Evolutionary conservation across 2,888 invertebrate species (phyloP).

Genomic region (Acleris holmiana): DNA sequence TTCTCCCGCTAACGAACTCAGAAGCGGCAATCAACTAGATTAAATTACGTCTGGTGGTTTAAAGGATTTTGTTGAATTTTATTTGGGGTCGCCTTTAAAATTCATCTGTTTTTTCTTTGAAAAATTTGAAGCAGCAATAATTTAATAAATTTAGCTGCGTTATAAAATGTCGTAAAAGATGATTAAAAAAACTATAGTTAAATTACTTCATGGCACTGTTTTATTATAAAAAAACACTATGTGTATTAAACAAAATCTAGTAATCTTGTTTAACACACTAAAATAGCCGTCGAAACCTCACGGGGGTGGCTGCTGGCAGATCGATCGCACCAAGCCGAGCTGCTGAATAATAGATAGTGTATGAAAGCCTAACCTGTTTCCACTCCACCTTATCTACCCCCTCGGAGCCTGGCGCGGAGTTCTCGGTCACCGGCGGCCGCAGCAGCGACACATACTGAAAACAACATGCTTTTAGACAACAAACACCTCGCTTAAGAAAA

Average conservation of each 20-base stretch:
- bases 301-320: constrained; percentile 4
- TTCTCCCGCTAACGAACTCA: constrained; percentile 41
- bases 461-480: constrained; percentile 30
- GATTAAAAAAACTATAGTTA: too few relatives aligned
- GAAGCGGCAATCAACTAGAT: constrained; percentile 40
- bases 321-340: constrained; percentile 27
- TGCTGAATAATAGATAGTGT: constrained; percentile 45
- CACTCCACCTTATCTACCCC: constrained; percentile 93
- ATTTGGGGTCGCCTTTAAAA: not conserved
- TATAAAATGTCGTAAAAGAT: too few relatives aligned
- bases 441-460: constrained; percentile 94
- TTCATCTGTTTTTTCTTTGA: not conserved
- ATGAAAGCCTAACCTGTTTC: constrained; percentile 89
- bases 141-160: too few relatives aligned
- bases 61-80: constrained; percentile 29
- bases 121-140: too few relatives aligned
- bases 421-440: constrained; percentile 91
- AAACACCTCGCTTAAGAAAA: too few relatives aligned
- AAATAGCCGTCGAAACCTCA: too few relatives aligned
- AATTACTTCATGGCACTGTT: too few relatives aligned
- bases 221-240: too few relatives aligned
- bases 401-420: constrained; percentile 86
- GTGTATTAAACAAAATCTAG: too few relatives aligned
- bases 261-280: too few relatives aligned
- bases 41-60: constrained; percentile 41